Percentiles rank a stretch among this genome's conserved stretches.
phyloP scores from a whole-genome alignment of 2,113 vertebrate species.

The Albula glossodonta region DNA sequence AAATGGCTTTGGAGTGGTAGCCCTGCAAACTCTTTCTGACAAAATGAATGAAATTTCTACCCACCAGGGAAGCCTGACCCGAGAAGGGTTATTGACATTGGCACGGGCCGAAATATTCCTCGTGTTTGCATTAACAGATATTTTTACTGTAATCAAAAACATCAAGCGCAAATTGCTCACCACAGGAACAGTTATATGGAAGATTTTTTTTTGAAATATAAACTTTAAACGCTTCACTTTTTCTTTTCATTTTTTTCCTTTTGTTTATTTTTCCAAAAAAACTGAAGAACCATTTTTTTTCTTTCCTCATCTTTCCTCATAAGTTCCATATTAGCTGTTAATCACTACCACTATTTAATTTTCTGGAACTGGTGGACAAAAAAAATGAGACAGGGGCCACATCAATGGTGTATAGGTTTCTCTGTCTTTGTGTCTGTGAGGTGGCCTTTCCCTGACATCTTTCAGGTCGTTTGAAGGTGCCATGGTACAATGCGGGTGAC shows the following conservation, averaged over 20 bases:
- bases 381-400: conserved; percentile 11
- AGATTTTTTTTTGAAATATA: conserved; percentile 34
- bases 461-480: conserved; percentile 15
- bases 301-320: conserved; percentile 8
- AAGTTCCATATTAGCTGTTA: conserved; percentile 35
- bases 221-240: conserved; percentile 14
- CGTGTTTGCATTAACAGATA: conserved; percentile 51
- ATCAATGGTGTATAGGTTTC: conserved; percentile 44
- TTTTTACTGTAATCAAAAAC: conserved; percentile 55
- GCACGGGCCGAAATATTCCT: conserved; percentile 42
- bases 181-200: conserved; percentile 44
- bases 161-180: conserved; percentile 46
- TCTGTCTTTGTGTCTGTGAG: conserved; percentile 1
- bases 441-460: conserved; percentile 8
- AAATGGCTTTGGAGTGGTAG: conserved; percentile 36
- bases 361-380: conserved; percentile 16
- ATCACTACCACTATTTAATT: conserved; percentile 37
- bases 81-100: conserved; percentile 46
- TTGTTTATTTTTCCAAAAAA: conserved; percentile 42
- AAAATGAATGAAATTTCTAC: conserved; percentile 43
- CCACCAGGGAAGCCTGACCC: conserved; percentile 34
- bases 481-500: background rate
- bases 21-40: conserved; percentile 41
- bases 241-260: conserved; percentile 12
- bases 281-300: conserved; percentile 29